Evolutionary conservation across 2,797 vertebrate species (phyloP).

Genomic region (Astyanax mexicanus): DNA sequence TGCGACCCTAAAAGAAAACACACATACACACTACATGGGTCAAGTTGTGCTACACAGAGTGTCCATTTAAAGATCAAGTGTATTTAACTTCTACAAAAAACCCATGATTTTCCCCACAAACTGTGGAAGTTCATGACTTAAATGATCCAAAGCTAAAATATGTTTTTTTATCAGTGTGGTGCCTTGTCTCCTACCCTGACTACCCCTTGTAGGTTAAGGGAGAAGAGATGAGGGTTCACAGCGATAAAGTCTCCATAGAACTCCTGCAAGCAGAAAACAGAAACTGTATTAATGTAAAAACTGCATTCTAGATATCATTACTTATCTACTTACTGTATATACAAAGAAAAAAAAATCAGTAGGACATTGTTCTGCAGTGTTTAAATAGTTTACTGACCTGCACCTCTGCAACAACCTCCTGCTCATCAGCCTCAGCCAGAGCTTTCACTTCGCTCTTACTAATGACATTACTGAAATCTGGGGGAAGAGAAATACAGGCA

Average conservation of each 20-base stretch:
- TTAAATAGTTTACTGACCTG: constrained; percentile 79
- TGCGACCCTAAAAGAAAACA: constrained; percentile 81
- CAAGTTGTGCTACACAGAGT: background rate
- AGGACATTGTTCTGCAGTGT: background rate
- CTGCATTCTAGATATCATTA: background rate
- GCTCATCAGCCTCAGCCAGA: constrained; percentile 94
- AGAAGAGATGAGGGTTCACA: constrained; percentile 95
- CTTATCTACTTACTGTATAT: background rate
- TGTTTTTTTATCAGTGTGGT: no score
- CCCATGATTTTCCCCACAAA: no score
- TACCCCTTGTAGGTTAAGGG: constrained; percentile 92
- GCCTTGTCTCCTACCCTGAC: constrained; percentile 79
- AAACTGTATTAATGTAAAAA: background rate
- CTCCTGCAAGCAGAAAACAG: constrained; percentile 78
- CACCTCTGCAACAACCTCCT: constrained; percentile 95
- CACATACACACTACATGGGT: background rate
- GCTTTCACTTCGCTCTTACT: constrained; percentile 96
- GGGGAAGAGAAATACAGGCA: constrained; percentile 45
- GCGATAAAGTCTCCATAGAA: constrained; percentile 98
- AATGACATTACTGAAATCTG: constrained; percentile 98
- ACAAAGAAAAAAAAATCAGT: background rate
- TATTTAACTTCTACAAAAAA: no score
- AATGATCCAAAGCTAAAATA: no score
- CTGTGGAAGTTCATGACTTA: no score
- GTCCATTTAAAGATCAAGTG: background rate